phyloP scores from a whole-genome alignment of 2,797 vertebrate species.

The Poeciliopsis presidionis region DNA sequence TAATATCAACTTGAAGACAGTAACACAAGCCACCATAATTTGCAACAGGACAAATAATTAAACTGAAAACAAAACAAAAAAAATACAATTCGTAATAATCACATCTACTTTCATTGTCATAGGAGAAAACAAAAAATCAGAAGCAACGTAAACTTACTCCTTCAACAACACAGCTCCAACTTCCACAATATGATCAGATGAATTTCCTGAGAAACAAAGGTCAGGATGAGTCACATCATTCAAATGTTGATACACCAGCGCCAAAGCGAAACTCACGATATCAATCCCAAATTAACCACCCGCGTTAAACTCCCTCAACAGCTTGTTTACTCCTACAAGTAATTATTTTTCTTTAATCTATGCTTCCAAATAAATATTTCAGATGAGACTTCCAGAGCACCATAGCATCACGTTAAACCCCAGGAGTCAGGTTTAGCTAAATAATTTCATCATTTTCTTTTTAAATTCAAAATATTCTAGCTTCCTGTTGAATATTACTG shows the following conservation, averaged over 20 bases:
- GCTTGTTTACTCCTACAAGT: background rate
- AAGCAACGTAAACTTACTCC: conserved; percentile 71
- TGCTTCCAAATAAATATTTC: background rate
- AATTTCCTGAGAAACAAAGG: conserved; percentile 58
- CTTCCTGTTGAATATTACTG: too few relatives aligned
- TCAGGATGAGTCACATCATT: conserved; percentile 5
- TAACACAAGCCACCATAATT: too few relatives aligned
- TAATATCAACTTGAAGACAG: too few relatives aligned
- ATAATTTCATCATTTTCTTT: background rate
- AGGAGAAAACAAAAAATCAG: background rate
- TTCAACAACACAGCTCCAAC: conserved; percentile 75
- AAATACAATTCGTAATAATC: background rate
- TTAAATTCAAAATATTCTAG: background rate
- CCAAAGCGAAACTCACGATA: background rate
- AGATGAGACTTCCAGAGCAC: background rate
- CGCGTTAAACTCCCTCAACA: background rate
- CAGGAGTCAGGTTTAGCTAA: background rate
- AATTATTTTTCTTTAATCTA: background rate
- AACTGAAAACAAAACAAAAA: background rate
- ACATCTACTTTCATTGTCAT: background rate
- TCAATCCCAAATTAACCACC: background rate
- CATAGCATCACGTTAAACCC: background rate
- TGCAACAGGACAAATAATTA: background rate
- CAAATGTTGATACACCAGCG: background rate
- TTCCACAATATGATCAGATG: conserved; percentile 74